Evolutionary conservation across 2,113 vertebrate genomes (phyloP).

Genomic region (Meleagris gallopavo): DNA sequence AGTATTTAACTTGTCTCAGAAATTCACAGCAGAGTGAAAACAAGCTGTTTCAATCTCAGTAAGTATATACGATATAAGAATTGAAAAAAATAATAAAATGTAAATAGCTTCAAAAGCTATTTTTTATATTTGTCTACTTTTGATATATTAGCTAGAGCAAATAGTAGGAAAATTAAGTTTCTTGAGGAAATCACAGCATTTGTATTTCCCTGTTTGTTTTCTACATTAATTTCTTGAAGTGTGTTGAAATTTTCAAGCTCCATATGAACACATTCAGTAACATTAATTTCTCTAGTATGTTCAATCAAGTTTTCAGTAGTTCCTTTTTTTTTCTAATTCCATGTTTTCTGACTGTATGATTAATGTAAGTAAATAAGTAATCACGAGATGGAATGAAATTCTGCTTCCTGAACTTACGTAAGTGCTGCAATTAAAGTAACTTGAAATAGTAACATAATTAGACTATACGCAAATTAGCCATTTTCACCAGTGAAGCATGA

Average conservation of each 20-base stretch:
- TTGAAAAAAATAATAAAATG: not conserved
- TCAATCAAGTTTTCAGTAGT: conserved; percentile 9
- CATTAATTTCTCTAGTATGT: not conserved
- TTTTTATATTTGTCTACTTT: not conserved
- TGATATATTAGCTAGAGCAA: not conserved
- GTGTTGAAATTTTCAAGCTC: not conserved
- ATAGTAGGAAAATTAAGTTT: not conserved
- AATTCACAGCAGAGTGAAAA: not conserved
- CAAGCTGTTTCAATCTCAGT: not conserved
- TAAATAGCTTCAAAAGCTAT: not conserved
- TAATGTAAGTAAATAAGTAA: conserved; percentile 44
- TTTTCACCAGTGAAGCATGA: conserved; percentile 17
- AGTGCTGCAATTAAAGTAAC: not conserved
- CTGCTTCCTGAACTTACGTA: not conserved
- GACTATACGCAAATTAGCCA: not conserved
- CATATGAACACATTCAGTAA: not conserved
- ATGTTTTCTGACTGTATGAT: not conserved
- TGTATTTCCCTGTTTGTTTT: not conserved
- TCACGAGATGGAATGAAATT: conserved; percentile 35
- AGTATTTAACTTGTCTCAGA: not conserved
- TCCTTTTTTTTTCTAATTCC: not conserved
- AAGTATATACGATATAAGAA: not conserved
- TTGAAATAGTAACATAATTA: conserved; percentile 11
- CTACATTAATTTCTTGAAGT: not conserved
- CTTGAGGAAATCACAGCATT: not conserved